A percentile compares a stretch with the other conserved stretches of the same genome.
Conservation (phyloP, 2,797 vertebrate species). For the Poecilia wingei region DNA sequence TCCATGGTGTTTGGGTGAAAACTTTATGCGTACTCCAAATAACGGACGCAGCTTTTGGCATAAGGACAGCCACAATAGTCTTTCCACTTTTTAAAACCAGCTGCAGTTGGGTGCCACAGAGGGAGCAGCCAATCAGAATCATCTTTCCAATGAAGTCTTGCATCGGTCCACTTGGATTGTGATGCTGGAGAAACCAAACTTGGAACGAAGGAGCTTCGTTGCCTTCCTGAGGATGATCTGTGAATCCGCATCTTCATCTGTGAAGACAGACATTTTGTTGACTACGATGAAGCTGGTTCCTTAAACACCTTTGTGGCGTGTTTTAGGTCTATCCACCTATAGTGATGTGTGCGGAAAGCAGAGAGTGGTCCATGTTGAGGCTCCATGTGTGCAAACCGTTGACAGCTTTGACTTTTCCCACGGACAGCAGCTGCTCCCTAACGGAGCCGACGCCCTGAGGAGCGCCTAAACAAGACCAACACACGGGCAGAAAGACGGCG, state of each 20-base stretch:
- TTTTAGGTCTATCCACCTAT: constrained; percentile 71
- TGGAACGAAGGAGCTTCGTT: constrained; percentile 78
- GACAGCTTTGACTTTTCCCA: constrained; percentile 78
- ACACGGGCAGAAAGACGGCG: too few relatives aligned
- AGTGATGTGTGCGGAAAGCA: constrained; percentile 83
- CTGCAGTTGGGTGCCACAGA: neutral
- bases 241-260: constrained; percentile 77
- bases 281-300: neutral
- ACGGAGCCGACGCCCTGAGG: constrained; percentile 79
- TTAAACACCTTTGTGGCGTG: too few relatives aligned
- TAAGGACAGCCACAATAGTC: neutral
- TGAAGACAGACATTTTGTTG: constrained; percentile 15
- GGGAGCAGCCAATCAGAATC: neutral
- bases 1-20: neutral
- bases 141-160: constrained; percentile 60
- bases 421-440: constrained; percentile 79
- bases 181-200: constrained; percentile 82
- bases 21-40: neutral
- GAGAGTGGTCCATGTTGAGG: constrained; percentile 79
- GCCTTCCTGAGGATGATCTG: constrained; percentile 82
- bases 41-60: neutral
- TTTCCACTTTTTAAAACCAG: neutral
- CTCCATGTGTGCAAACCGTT: constrained; percentile 89
- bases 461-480: constrained; percentile 69
- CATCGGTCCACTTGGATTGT: constrained; percentile 87